These are phyloP conservation scores for Pungitius pungitius DNA, from an alignment of 2,113 vertebrate genomes.

Conservation along the genomic window DNA sequence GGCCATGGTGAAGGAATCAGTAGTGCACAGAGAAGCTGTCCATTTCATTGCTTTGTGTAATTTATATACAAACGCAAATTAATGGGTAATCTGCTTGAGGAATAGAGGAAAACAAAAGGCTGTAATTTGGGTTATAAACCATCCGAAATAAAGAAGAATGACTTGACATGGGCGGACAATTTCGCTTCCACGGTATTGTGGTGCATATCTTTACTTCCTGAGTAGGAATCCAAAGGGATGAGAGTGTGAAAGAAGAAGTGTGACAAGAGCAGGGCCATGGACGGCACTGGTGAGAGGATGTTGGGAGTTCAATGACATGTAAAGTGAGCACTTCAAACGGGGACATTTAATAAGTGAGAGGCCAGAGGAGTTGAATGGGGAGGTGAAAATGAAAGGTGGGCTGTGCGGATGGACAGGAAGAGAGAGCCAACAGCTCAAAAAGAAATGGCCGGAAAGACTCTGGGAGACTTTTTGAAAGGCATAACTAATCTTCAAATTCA, in stretches of 20 bases:
- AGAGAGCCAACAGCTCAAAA: neutral
- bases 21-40: neutral
- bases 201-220: neutral
- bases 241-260: slow-evolving; percentile 1
- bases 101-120: neutral
- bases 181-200: neutral
- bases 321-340: neutral
- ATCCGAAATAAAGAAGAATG: neutral
- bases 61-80: neutral
- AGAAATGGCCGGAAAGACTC: neutral
- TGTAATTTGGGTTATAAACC: neutral
- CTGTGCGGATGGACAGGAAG: neutral
- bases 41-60: neutral
- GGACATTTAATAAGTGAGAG: slow-evolving; percentile 16
- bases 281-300: neutral
- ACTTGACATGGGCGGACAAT: neutral
- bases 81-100: neutral
- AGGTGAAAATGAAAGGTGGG: slow-evolving; percentile 5
- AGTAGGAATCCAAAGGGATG: neutral
- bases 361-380: slow-evolving; percentile 1
- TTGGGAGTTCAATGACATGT: neutral
- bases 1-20: no score
- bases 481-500: neutral
- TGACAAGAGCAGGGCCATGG: neutral
- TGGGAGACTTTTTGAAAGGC: neutral